phyloP scores from a whole-genome alignment of 2,797 vertebrate genomes.

The Vultur gryphus region DNA sequence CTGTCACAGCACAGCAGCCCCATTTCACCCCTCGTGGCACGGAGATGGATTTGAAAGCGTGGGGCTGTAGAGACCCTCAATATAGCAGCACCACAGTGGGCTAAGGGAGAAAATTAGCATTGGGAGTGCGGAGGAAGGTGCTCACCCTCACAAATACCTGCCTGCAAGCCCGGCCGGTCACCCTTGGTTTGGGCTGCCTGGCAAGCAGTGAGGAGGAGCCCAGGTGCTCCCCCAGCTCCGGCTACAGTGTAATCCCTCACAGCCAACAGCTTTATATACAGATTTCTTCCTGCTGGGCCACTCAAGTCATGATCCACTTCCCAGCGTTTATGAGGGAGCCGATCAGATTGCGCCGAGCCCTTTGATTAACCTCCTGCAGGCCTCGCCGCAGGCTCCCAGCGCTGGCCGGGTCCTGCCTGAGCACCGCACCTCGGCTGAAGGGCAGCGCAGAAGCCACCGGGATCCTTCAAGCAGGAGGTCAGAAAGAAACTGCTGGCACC shows the following conservation, averaged over 20 bases:
- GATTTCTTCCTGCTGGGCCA: background rate
- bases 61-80: background rate
- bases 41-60: background rate
- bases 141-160: background rate
- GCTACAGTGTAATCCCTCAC: background rate
- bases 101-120: background rate
- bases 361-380: background rate
- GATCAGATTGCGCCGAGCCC: background rate
- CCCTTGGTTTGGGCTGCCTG: background rate
- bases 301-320: background rate
- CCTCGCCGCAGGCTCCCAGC: background rate
- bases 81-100: accelerated
- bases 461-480: background rate
- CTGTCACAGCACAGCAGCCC: background rate
- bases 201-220: background rate
- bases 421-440: background rate
- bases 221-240: background rate
- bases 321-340: background rate
- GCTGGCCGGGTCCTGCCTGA: background rate
- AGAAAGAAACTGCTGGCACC: background rate
- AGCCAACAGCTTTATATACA: background rate
- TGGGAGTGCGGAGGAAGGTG: background rate
- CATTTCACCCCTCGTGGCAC: background rate
- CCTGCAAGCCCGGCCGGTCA: accelerated
- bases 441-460: background rate